Evolutionary conservation across 2,888 invertebrate genomes (phyloP), one percentile per base, ranked within the genome.

Genomic region (Erebia palarica): DNA sequence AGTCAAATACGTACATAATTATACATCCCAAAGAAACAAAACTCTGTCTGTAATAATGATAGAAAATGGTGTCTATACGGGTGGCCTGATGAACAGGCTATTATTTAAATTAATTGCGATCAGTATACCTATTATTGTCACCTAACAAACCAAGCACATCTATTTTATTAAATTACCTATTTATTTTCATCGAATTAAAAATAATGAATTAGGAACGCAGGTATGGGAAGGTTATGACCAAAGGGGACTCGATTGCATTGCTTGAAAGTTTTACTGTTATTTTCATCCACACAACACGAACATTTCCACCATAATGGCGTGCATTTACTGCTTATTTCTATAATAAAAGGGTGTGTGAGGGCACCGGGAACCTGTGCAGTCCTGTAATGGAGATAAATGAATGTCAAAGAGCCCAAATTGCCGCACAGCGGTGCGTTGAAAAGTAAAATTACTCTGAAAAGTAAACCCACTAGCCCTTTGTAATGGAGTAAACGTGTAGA

Each of bases 401-500:
- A 88, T 88, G 91, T 89, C 91, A 91, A 90, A 90, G 87, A 83
- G 86, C 86, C 88, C 85, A 87, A 89, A 90, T 86, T 84, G 85
- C 84, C 79, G 78, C 79, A 79, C 78, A 77, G 75, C 75, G 75
- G 75, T 78, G 80, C 80, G 78, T 78, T 82, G 81, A 83, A 86
- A 89, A 88, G 87, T 87, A 86, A 89, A 90, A 90, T 88, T 85
- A 87, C 84, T 82, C 83, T 59, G 51, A 60, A 74, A 73, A 73
- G 68, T 73, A 75, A 55, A 61, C 73, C 85, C 83, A 85, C 84
- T 86, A 84, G 83, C 81, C 82, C 79, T 78, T 72, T 82, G 81
- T 92, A 92, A 93, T 93, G 92, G 92, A 90, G 84, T 87, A 86
- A 89, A 79, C 91, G 85, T 92, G 92, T 92, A 88, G 79, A 81